A percentile compares a stretch with the other conserved stretches of the same genome.
phyloP scores from a whole-genome alignment of 2,113 vertebrate species.

The Urocynchramus pylzowi region DNA sequence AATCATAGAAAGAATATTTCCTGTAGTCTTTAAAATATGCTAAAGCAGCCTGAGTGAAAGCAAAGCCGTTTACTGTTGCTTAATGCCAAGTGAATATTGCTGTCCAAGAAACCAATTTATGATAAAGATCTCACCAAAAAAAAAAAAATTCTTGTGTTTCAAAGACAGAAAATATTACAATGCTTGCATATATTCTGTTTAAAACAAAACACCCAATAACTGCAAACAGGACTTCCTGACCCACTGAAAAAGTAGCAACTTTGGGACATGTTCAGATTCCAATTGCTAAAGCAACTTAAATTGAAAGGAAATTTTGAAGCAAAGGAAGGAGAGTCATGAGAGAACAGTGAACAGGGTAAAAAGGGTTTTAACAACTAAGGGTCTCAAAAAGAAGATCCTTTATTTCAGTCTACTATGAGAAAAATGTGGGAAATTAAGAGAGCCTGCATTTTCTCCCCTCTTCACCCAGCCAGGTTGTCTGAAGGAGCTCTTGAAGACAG shows the following conservation, averaged over 20 bases:
- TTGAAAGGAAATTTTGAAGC: not conserved
- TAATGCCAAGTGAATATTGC: constrained; percentile 47
- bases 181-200: not conserved
- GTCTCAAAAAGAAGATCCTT: not conserved
- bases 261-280: not conserved
- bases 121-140: constrained; percentile 47
- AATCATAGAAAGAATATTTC: constrained; percentile 57
- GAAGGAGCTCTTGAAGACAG: constrained; percentile 33
- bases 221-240: not conserved
- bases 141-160: not conserved
- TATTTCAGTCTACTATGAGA: not conserved
- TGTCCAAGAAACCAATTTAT: constrained; percentile 68
- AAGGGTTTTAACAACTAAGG: not conserved
- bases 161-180: constrained; percentile 34
- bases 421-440: constrained; percentile 18
- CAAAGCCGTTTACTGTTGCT: not conserved
- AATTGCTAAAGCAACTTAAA: not conserved
- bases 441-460: constrained; percentile 1
- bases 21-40: constrained; percentile 35
- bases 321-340: not conserved
- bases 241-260: not conserved
- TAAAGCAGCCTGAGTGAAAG: constrained; percentile 39
- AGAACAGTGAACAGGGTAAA: not conserved
- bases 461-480: constrained; percentile 28
- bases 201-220: constrained; percentile 13